Evolutionary conservation across 2,113 vertebrate species (phyloP).

Genomic region (Phylloscopus trochiloides): DNA sequence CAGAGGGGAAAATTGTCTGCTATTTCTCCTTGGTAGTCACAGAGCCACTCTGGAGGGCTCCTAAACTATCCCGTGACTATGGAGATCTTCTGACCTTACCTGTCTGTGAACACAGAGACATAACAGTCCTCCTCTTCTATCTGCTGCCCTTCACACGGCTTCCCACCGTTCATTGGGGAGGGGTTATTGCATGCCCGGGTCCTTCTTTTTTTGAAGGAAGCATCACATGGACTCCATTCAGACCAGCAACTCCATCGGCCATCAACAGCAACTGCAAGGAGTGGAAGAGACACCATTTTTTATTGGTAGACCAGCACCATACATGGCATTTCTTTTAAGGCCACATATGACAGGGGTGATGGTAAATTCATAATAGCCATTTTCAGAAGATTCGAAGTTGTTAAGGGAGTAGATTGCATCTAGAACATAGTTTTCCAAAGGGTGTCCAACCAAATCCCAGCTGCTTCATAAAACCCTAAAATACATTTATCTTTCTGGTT

Average conservation of each 20-base stretch:
- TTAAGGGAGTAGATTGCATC: not conserved
- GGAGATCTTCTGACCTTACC: constrained; percentile 56
- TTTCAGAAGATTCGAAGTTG: not conserved
- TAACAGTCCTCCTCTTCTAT: constrained; percentile 80
- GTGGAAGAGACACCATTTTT: not conserved
- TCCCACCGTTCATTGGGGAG: constrained; percentile 73
- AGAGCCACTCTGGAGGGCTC: not conserved
- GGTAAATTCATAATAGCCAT: rapidly evolving
- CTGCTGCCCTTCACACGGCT: constrained; percentile 69
- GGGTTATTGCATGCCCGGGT: constrained; percentile 85
- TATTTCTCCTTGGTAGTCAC: not conserved
- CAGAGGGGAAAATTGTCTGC: not conserved
- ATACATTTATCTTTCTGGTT: not conserved
- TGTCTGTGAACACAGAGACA: constrained; percentile 79
- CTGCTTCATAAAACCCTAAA: not conserved
- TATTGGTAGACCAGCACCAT: not conserved
- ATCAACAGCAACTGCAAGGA: constrained; percentile 78
- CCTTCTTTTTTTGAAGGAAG: constrained; percentile 76
- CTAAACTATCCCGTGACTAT: not conserved
- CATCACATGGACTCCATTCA: constrained; percentile 80
- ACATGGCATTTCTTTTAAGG: not conserved
- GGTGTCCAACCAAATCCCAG: not conserved
- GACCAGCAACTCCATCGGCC: constrained; percentile 92
- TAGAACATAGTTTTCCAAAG: not conserved
- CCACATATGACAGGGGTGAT: rapidly evolving